Base-by-base conservation (phyloP, 1,140 invertebrate species). In the Aphidius gifuensis region DNA sequence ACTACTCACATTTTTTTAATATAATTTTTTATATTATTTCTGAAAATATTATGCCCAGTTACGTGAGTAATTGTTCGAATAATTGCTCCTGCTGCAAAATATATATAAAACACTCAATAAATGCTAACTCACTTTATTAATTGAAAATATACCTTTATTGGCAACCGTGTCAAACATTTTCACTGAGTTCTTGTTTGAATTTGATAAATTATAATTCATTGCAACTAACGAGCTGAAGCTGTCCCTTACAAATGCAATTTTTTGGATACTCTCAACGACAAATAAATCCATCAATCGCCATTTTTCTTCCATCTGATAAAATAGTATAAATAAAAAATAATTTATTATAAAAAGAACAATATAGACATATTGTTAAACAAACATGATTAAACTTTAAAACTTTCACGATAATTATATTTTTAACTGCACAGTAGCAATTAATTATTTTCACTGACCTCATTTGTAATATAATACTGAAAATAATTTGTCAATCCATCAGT, bases 251-350 rank as follows among this genome's bases (percentile, higher is more conserved):
- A 94, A 82, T 2, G 86, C 85, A 51, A 82, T 75, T 40, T 80
- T 80, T 63, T 92, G 89, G 21, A 89, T 70, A 5, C 85, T 85
- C 51, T 88, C 81, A 9, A 90, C 77, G 9, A 91, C 83, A 74
- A 92, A 93, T 76, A 90, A 87, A 65, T 92, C 88, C 83, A 89
- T 85, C 84, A 93, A 88, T 69, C 86, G 85, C 91, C 91, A 94
- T 60, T 82, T 75, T 6, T 84, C 81, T 61, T 82, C 74, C 32
- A 85, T 74, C 85, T 86, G 7, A 5, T 50, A 59, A 6, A 7
- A 32, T 50, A 59, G 5, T 32, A 16, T 53, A 9, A 6, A 8
- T 49, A n/a, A 16, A 9, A 44, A 11, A 9, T 11, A 47, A 5
- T n/a, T 47, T 47, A 16, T 16, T 1, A 16, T 16, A 16, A 16